Conservation (phyloP, 1,140 invertebrate genomes). For the Rhopalosiphum maidis region DNA sequence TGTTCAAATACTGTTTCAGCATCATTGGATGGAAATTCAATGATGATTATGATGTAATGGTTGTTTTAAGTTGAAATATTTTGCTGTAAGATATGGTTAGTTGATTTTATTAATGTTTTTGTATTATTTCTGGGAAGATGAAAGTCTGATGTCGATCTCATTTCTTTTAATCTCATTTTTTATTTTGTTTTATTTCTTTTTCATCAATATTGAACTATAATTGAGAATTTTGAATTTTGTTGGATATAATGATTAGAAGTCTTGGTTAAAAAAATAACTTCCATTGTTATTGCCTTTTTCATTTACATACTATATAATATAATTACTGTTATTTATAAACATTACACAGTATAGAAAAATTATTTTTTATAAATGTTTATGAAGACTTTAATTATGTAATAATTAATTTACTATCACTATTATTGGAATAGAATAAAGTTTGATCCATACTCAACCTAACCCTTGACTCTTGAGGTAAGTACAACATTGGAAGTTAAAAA, state of each 20-base stretch:
- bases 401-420: background rate
- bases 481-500: background rate
- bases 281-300: background rate
- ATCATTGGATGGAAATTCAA: conserved; percentile 31
- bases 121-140: background rate
- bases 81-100: background rate
- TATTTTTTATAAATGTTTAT: background rate
- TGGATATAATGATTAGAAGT: background rate
- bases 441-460: background rate
- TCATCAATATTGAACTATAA: background rate
- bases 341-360: background rate
- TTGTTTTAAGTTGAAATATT: conserved; percentile 23
- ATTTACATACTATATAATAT: background rate
- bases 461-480: background rate
- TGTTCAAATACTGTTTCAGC: conserved; percentile 22
- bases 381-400: background rate
- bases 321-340: background rate
- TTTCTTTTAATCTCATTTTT: background rate
- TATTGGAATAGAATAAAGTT: background rate
- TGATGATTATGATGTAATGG: conserved; percentile 32
- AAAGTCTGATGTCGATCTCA: background rate
- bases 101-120: conserved; percentile 15
- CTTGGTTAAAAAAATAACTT: background rate
- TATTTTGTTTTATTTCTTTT: background rate
- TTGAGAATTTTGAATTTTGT: background rate